phyloP scores from a whole-genome alignment of 2,888 invertebrate genomes.

The Lomographa bimaculata region DNA sequence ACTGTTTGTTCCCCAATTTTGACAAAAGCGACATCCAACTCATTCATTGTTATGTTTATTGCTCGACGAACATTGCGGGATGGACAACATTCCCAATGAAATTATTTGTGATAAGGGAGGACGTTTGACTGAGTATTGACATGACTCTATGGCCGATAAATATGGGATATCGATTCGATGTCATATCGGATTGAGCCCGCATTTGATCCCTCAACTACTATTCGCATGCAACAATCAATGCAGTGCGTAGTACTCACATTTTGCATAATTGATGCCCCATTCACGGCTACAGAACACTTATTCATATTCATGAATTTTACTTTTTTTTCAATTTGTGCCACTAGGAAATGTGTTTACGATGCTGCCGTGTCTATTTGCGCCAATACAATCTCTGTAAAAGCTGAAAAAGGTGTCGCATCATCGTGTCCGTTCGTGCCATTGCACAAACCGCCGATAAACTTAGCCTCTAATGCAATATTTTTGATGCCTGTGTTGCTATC shows the following conservation, averaged over 20 bases:
- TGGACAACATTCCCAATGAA: conserved; percentile 45
- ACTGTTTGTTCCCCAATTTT: conserved; percentile 18
- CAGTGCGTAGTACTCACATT: conserved; percentile 64
- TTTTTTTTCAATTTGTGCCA: conserved; percentile 76
- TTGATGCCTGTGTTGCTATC: conserved; percentile 54
- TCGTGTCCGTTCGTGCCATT: conserved; percentile 37
- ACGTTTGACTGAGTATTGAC: conserved; percentile 48
- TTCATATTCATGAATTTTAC: conserved; percentile 82
- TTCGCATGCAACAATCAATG: conserved; percentile 60
- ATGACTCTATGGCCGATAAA: conserved; percentile 42
- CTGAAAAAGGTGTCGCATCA: conserved; percentile 47
- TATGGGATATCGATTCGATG: conserved; percentile 44
- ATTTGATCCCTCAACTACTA: conserved; percentile 34
- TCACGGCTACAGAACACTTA: conserved; percentile 72
- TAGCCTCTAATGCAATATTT: conserved; percentile 61
- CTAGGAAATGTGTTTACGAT: conserved; percentile 72
- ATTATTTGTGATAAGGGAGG: conserved; percentile 44
- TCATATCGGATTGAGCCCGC: conserved; percentile 30
- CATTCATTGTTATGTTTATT: conserved; percentile 54
- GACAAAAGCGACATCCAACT: conserved; percentile 32
- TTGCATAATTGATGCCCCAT: conserved; percentile 81
- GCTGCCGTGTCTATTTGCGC: conserved; percentile 65
- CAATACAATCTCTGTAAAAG: conserved; percentile 75
- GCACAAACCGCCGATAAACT: conserved; percentile 54
- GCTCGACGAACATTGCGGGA: conserved; percentile 41